Percentiles rank a stretch among this genome's conserved stretches.
Evolutionary conservation across 2,113 vertebrate species (phyloP).

Genomic region (Bubo scandiacus): DNA sequence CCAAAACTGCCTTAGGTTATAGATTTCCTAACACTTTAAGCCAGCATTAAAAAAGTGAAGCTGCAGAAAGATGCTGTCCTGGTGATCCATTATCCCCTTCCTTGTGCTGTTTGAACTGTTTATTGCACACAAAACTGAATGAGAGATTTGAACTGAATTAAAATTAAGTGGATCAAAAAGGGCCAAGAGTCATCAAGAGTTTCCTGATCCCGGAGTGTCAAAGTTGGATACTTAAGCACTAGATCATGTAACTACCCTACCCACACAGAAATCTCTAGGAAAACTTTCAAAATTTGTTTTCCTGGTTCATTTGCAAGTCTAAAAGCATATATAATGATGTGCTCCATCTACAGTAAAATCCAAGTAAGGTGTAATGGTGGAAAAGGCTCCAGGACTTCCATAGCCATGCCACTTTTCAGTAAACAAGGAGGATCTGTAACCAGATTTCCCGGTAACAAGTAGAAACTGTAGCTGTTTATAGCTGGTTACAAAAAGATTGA

Average conservation of each 20-base stretch:
- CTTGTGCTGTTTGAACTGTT: background rate
- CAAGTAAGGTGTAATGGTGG: background rate
- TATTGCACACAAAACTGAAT: background rate
- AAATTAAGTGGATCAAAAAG: background rate
- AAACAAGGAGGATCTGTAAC: background rate
- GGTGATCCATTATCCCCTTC: background rate
- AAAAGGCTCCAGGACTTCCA: background rate
- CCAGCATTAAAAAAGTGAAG: background rate
- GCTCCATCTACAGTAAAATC: background rate
- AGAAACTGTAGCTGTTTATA: background rate
- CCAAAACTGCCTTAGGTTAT: background rate
- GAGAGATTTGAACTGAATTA: background rate
- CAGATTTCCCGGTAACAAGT: background rate
- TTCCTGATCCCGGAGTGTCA: background rate
- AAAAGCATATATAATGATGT: background rate
- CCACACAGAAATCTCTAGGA: background rate
- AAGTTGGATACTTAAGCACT: background rate
- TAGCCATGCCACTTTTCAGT: background rate
- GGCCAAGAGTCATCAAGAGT: background rate
- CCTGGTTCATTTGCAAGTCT: background rate
- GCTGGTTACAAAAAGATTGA: background rate
- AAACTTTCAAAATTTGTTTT: background rate
- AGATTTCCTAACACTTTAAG: background rate
- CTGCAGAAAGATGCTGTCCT: background rate
- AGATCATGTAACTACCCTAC: background rate